Evolutionary conservation across 2,888 invertebrate genomes (phyloP).

Genomic region (Rhamphomyia laevipes): DNA sequence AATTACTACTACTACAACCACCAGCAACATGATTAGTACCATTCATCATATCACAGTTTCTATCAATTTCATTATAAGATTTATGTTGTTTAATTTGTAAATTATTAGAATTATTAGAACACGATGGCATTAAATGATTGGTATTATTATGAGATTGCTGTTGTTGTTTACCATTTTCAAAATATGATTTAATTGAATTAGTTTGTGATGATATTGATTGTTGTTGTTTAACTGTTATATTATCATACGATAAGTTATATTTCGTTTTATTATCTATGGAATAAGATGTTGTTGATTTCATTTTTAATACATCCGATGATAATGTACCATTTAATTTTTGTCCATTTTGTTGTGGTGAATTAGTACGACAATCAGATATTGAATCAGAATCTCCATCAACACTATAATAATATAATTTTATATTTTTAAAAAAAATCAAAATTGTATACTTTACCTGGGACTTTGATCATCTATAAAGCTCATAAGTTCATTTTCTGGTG

Average conservation of each 20-base stretch:
- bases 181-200: not conserved
- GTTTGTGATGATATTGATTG: not conserved
- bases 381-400: conserved; percentile 47
- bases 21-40: conserved; percentile 7
- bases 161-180: conserved; percentile 1
- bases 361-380: conserved; percentile 47
- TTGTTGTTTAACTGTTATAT: not conserved
- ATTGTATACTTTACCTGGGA: conserved; percentile 37
- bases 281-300: not conserved
- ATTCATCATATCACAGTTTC: conserved; percentile 20
- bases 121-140: conserved; percentile 9
- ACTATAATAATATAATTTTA: conserved; percentile 25
- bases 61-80: conserved; percentile 21
- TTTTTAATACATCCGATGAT: conserved; percentile 36
- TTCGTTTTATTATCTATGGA: conserved; percentile 35
- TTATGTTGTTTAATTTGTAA: not conserved
- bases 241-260: conserved; percentile 29
- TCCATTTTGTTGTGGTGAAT: conserved; percentile 39
- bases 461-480: conserved; percentile 66
- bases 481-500: conserved; percentile 65
- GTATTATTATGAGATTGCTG: conserved; percentile 2
- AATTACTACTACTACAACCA: not conserved
- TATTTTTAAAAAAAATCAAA: not conserved
- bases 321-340: conserved; percentile 25
- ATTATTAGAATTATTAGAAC: conserved; percentile 11